Base-by-base conservation (phyloP, 2,797 vertebrate species). In the Cryptoprocta ferox region DNA sequence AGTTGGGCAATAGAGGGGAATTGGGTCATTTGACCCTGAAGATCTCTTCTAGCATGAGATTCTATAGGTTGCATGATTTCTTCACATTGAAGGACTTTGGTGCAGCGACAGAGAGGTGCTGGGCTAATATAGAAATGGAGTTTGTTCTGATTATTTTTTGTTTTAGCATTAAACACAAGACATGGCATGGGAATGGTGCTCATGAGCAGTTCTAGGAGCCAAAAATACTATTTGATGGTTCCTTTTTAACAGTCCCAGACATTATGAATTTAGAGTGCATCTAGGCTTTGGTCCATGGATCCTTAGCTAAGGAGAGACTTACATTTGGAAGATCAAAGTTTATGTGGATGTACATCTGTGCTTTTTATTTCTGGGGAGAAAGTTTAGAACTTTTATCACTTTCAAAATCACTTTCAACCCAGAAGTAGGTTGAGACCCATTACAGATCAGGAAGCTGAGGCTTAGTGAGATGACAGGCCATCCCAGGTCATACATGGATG, bases 81-180 rank as follows among this genome's bases (percentile, higher is more conserved):
- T 39, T 83, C 87, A 59, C 18, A 37, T 19, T 48, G 16, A 37
- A 92, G 28, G 71, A 42, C 15, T 76, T 13, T 10, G 42, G 21
- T 28, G 42, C 28, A 35, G 78, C 28, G 50, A 53, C 35, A 63
- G 32, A 70, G 14, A 28, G 61, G 2, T 80, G 30, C 65, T 30
- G 13, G 32, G 26, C 48, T 61, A 79, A 59, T n/a, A 61, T 12
- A 66, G 30, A 37, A 88, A 86, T 45, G 66, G 56, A 88, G 35
- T 35, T 56, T 75, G 13, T 75, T 87, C 35, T 92, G 56, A 75
- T 76, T 11, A 15, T 86, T 66, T 75, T 88, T 93, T 80, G 84
- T 70, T 88, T 75, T 73, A 89, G 37, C 78, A 83, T 95, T 35
- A 88, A 63, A 75, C 48, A 91, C 19, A 88, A 88, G 65, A 89